These are phyloP conservation scores for Galerucella nymphaeae DNA, from an alignment of 2,888 invertebrate genomes.

Conservation along the genomic window DNA sequence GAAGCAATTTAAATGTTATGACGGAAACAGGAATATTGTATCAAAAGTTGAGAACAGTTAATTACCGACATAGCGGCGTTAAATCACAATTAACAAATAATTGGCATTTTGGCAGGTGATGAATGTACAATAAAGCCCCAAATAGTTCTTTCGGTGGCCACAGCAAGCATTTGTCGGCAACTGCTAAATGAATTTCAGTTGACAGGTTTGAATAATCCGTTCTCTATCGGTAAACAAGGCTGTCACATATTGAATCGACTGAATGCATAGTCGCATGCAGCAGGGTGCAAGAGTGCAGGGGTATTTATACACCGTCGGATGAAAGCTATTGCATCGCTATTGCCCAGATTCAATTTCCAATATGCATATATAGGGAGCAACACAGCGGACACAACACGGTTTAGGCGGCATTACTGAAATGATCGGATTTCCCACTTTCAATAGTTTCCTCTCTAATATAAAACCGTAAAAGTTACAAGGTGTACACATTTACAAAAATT, in stretches of 20 bases:
- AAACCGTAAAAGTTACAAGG: conserved; percentile 39
- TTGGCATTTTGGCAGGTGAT: conserved; percentile 55
- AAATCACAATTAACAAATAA: conserved; percentile 54
- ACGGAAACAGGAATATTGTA: conserved; percentile 36
- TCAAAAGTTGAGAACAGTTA: conserved; percentile 46
- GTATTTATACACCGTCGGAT: conserved; percentile 62
- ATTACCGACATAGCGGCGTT: conserved; percentile 47
- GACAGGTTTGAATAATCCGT: conserved; percentile 64
- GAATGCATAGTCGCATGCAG: conserved; percentile 46
- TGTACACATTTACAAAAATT: conserved; percentile 13
- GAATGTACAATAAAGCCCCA: conserved; percentile 53
- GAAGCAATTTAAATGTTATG: conserved; percentile 29
- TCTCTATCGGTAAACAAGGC: conserved; percentile 62
- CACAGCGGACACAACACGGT: conserved; percentile 53
- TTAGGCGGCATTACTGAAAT: conserved; percentile 60
- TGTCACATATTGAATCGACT: conserved; percentile 62
- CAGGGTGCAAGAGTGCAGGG: conserved; percentile 47
- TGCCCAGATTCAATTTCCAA: conserved; percentile 65
- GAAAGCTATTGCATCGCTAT: conserved; percentile 61
- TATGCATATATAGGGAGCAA: conserved; percentile 60
- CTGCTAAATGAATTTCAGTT: conserved; percentile 60
- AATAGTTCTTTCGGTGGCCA: conserved; percentile 53
- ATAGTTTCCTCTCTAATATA: conserved; percentile 41
- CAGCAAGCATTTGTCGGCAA: conserved; percentile 55
- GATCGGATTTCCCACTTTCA: conserved; percentile 60